A percentile compares a stretch with the other conserved stretches of the same genome.
phyloP scores from a whole-genome alignment of 2,888 invertebrate species.

The Ypsolopha scabrella region DNA sequence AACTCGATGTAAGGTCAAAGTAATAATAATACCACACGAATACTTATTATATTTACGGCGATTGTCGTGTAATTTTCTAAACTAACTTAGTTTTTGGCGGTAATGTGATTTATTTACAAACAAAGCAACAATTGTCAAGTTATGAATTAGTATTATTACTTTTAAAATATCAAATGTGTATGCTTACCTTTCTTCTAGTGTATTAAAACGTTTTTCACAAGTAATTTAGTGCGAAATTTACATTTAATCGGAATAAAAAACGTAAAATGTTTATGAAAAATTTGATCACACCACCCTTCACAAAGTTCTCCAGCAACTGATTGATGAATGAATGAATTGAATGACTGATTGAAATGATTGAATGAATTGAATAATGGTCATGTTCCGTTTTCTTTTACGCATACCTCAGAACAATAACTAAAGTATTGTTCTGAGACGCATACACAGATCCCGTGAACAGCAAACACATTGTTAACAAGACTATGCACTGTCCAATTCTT shows the following conservation, averaged over 20 bases:
- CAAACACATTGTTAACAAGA: no score
- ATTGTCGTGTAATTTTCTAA: no score
- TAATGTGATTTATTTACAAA: background rate
- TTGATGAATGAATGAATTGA: background rate
- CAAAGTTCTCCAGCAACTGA: background rate
- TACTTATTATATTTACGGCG: background rate
- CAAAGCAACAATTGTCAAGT: background rate
- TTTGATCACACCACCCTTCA: background rate
- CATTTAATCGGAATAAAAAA: background rate
- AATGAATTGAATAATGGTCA: background rate
- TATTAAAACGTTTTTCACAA: background rate
- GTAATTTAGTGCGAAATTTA: background rate
- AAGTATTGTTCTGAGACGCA: no score
- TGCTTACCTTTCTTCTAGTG: no score
- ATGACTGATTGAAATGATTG: background rate
- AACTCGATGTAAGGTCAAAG: constrained; percentile 11
- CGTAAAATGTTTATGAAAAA: background rate
- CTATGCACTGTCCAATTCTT: no score
- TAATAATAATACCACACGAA: constrained; percentile 13
- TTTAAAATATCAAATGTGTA: background rate
- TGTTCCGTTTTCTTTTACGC: no score
- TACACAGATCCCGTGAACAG: no score
- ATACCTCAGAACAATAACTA: no score
- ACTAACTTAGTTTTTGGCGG: background rate
- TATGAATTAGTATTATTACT: background rate